phyloP scores from a whole-genome alignment of 2,113 vertebrate genomes.

The Oncorhynchus keta region DNA sequence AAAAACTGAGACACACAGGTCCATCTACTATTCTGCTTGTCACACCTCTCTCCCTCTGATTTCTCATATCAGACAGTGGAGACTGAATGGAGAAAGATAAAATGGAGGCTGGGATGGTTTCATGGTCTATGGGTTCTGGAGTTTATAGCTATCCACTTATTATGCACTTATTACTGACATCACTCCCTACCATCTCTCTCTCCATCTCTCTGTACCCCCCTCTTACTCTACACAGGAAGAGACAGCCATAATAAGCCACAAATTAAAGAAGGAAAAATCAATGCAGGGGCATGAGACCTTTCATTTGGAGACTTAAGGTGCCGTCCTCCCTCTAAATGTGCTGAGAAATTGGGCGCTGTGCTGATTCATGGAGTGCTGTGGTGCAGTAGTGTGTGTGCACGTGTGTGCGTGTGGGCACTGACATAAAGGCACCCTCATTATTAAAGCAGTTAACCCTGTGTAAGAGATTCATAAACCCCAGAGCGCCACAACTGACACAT shows the following conservation, averaged over 20 bases:
- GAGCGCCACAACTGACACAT: slow-evolving; percentile 6
- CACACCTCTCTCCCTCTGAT: background rate
- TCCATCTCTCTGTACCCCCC: background rate
- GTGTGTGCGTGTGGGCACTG: slow-evolving; percentile 4
- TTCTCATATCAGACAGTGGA: background rate
- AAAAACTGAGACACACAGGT: no score
- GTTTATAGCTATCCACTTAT: background rate
- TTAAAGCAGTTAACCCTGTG: slow-evolving; percentile 38
- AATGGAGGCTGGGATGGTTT: background rate
- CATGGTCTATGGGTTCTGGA: background rate
- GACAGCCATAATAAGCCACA: slow-evolving; percentile 69
- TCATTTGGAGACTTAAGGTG: slow-evolving; percentile 67
- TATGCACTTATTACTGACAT: no score
- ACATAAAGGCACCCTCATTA: slow-evolving; percentile 32
- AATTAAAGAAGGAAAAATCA: slow-evolving; percentile 71
- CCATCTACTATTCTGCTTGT: background rate
- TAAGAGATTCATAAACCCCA: slow-evolving; percentile 23
- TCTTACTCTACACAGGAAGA: slow-evolving; percentile 30
- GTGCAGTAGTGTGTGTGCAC: slow-evolving; percentile 4
- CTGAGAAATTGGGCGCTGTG: slow-evolving; percentile 62
- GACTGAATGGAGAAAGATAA: background rate
- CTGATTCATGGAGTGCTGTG: slow-evolving; percentile 59
- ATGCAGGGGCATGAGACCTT: slow-evolving; percentile 69
- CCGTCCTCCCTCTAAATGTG: slow-evolving; percentile 59
- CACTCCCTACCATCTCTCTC: slow-evolving; percentile 33